phyloP scores from a whole-genome alignment of 1,140 invertebrate genomes.

The Tetranychus urticae region DNA sequence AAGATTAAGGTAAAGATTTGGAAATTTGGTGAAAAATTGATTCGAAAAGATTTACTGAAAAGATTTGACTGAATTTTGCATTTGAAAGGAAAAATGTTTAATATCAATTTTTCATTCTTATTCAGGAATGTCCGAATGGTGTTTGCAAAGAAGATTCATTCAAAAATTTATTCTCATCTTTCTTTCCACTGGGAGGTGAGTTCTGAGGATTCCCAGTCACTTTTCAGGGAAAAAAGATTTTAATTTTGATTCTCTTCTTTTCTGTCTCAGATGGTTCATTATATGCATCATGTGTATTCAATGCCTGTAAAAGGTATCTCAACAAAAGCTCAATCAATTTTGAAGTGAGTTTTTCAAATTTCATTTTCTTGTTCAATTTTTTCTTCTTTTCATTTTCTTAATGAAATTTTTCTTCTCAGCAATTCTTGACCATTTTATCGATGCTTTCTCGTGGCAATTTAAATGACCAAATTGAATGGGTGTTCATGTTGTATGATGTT shows the following conservation, averaged over 20 bases:
- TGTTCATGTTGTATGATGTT: slow-evolving; percentile 19
- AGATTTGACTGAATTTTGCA: no score
- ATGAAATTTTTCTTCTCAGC: slow-evolving; percentile 1
- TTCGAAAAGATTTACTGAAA: no score
- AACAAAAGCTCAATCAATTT: background rate
- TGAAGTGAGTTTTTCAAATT: background rate
- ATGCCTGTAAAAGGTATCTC: background rate
- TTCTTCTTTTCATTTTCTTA: background rate
- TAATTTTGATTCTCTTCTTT: background rate
- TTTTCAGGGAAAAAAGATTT: background rate
- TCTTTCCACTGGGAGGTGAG: slow-evolving; percentile 77
- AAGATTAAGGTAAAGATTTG: no score
- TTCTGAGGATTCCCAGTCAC: background rate
- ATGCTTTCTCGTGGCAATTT: slow-evolving; percentile 11
- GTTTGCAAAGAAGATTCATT: slow-evolving; percentile 72
- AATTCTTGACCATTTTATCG: slow-evolving; percentile 12
- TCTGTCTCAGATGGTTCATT: background rate
- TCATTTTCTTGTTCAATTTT: background rate
- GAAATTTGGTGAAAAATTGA: no score
- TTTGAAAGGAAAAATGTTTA: background rate
- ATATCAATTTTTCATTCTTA: slow-evolving; percentile 13
- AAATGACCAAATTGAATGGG: slow-evolving; percentile 32
- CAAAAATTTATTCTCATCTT: slow-evolving; percentile 73
- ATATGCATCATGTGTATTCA: background rate
- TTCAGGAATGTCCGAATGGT: slow-evolving; percentile 64